Percentiles rank a stretch among this genome's conserved stretches.
These are phyloP conservation scores for Lytechinus pictus DNA, from an alignment of 35 echinoderm and acorn worm genomes.

Conservation along the genomic window DNA sequence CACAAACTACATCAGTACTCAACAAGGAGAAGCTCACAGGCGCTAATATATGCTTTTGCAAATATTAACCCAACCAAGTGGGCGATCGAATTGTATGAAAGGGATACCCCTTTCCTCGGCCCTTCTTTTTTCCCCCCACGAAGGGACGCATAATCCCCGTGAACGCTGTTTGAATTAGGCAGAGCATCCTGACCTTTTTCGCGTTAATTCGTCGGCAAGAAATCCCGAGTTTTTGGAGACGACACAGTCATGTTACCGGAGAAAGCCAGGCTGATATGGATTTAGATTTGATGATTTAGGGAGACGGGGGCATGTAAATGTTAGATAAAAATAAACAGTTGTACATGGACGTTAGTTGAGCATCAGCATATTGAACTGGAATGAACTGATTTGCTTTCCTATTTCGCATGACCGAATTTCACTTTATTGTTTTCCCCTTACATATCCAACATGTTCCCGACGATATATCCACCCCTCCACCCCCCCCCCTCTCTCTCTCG, in stretches of 20 bases:
- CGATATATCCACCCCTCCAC: neutral
- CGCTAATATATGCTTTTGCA: neutral
- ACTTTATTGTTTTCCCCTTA: neutral
- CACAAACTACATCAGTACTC: neutral
- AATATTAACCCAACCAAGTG: neutral
- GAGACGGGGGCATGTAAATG: neutral
- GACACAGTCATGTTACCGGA: neutral
- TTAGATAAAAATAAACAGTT: neutral
- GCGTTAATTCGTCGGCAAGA: neutral
- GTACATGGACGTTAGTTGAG: neutral
- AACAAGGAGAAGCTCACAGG: neutral
- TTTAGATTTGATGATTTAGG: slow-evolving; percentile 4
- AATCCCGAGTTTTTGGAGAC: neutral
- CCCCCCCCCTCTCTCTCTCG: neutral
- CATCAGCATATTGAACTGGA: too few species aligned
- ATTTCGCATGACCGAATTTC: neutral
- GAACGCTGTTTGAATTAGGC: slow-evolving; percentile 10
- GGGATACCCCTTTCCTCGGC: neutral
- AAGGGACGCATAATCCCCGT: neutral
- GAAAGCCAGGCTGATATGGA: neutral
- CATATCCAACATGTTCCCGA: neutral
- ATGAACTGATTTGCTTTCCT: neutral
- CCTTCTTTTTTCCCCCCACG: neutral
- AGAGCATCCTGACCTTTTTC: neutral
- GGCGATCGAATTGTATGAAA: neutral